phyloP scores from a whole-genome alignment of 2,797 vertebrate genomes.

The Sus cebifrons region DNA sequence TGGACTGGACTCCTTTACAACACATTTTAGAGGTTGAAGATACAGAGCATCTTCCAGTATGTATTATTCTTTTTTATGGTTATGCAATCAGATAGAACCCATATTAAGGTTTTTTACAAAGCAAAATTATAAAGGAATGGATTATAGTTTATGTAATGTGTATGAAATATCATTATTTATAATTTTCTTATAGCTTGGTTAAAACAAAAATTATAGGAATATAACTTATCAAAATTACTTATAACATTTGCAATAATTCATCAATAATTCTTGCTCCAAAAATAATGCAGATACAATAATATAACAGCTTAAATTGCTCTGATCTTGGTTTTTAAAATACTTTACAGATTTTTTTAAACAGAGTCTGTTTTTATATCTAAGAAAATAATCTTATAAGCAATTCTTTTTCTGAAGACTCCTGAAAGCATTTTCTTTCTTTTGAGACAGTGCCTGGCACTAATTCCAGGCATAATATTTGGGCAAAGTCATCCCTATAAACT shows the following conservation, averaged over 20 bases:
- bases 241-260: neutral
- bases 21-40: neutral
- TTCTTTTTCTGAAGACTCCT: neutral
- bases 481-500: neutral
- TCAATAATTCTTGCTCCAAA: constrained; percentile 35
- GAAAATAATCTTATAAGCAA: neutral
- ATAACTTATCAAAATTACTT: neutral
- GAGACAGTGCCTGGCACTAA: neutral
- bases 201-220: neutral
- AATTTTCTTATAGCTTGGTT: neutral
- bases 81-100: neutral
- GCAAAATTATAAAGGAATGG: neutral
- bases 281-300: neutral
- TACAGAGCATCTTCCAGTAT: neutral
- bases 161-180: constrained; percentile 23
- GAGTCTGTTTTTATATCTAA: neutral
- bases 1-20: neutral
- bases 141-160: neutral
- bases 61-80: neutral
- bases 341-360: neutral
- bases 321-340: neutral
- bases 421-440: neutral
- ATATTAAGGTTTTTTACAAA: constrained; percentile 29
- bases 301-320: neutral
- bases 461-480: neutral